Base-by-base conservation (phyloP, 2,113 vertebrate species). In the Syngnathus scovelli region DNA sequence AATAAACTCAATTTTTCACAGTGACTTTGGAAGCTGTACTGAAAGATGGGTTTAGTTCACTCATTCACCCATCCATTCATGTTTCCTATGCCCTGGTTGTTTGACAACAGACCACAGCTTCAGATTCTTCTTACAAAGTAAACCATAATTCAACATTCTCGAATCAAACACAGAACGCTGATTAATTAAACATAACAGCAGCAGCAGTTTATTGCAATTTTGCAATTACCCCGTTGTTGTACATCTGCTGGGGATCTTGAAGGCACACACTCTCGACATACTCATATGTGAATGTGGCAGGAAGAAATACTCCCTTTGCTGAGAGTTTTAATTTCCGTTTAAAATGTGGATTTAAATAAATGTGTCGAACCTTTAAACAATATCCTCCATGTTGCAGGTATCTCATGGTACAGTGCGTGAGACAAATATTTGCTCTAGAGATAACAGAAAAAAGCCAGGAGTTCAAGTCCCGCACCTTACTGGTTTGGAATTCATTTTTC, bases 391-490 rank as follows among this genome's bases (percentile, higher is more conserved):
- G 79, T 73, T 5, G 38, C 60, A 78, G 71, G 83, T 82, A 85
- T 85, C 71, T 83, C 16, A 49, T 65, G 60, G 78, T 81, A 82
- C 64, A 84, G 79, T 84, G 76, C 83, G 78, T 72, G 77, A 78
- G 84, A 86, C 83, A 85, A 89, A 87, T 86, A 87, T 87, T 89
- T 87, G 84, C 78, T 71, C 66, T 44, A 75, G 71, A 85, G 83
- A 88, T 88, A 87, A 85, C 80, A 83, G 77, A 74, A 71, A 80
- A 83, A 75, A 78, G 77, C 75, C 59, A 4, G 75, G 83, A 82
- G 84, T 87, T 85, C 78, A 69, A 84, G 79, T 82, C 72, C 64
- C 69, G 83, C 81, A 82, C 80, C 82, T 89, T 73, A 79, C 78
- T 83, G 75, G 67, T 81, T 81, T 81, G 61, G 71, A 83, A 82